A percentile compares a stretch with the other conserved stretches of the same genome.
Evolutionary conservation across 2,113 vertebrate species (phyloP).

Genomic region (Chaenocephalus aceratus): DNA sequence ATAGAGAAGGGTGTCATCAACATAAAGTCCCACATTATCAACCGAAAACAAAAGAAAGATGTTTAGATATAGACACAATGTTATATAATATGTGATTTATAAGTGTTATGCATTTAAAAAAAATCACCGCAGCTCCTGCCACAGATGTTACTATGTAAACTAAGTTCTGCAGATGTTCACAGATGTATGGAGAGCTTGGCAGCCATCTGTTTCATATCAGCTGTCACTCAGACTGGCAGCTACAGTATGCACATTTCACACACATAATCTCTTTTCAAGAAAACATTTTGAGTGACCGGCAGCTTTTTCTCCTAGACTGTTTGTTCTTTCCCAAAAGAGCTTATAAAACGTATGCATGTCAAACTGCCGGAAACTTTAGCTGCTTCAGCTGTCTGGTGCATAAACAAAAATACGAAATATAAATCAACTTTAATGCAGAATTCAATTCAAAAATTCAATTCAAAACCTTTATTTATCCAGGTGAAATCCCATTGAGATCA

Average conservation of each 20-base stretch:
- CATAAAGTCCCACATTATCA: neutral
- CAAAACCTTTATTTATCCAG: no score
- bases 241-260: neutral
- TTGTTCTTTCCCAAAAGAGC: no score
- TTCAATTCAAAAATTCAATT: no score
- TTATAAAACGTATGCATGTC: neutral
- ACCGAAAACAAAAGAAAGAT: neutral
- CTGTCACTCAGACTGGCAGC: neutral
- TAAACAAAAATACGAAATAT: neutral
- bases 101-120: neutral
- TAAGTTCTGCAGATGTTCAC: neutral
- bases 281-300: neutral
- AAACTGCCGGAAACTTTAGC: neutral
- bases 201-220: neutral
- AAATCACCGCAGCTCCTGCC: neutral
- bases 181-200: neutral
- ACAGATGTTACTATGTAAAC: slow-evolving; percentile 5
- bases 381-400: neutral
- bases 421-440: neutral
- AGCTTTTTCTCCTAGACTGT: neutral
- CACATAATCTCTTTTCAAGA: neutral
- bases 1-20: neutral
- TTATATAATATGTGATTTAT: neutral
- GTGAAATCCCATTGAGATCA: no score
- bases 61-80: neutral